Conservation (phyloP, 2,113 vertebrate genomes). For the Tetrax tetrax region DNA sequence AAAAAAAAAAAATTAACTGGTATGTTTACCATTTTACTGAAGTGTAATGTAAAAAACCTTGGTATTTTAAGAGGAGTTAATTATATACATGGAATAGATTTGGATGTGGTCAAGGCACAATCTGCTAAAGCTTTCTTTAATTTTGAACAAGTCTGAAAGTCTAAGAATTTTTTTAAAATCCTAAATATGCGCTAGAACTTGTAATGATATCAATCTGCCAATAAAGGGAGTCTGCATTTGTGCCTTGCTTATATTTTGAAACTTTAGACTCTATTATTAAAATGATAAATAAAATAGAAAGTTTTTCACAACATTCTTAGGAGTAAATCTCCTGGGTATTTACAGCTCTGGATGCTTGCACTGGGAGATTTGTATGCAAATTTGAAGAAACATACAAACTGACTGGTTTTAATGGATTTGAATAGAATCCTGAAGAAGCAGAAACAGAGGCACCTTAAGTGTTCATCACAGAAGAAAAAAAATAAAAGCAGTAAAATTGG, state of each 20-base stretch:
- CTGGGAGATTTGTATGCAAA: neutral
- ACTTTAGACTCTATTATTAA: neutral
- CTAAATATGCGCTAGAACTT: neutral
- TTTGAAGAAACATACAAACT: neutral
- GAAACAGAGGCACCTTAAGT: neutral
- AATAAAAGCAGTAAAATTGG: neutral
- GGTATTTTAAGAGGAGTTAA: neutral
- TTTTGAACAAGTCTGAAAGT: neutral
- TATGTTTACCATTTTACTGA: neutral
- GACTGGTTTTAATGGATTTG: neutral
- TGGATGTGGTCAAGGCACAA: neutral
- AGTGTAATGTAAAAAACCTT: neutral
- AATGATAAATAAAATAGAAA: neutral
- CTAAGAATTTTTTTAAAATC: neutral
- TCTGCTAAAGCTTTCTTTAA: neutral
- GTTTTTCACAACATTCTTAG: neutral
- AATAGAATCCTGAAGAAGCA: neutral
- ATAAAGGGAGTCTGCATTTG: neutral
- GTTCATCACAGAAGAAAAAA: neutral
- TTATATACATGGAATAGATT: neutral
- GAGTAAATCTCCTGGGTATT: neutral
- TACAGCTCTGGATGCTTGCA: neutral
- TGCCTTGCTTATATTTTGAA: neutral
- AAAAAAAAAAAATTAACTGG: neutral
- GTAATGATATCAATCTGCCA: neutral